These are phyloP conservation scores for Tetranychus piercei DNA, from an alignment of 2,888 invertebrate species.

Conservation along the genomic window DNA sequence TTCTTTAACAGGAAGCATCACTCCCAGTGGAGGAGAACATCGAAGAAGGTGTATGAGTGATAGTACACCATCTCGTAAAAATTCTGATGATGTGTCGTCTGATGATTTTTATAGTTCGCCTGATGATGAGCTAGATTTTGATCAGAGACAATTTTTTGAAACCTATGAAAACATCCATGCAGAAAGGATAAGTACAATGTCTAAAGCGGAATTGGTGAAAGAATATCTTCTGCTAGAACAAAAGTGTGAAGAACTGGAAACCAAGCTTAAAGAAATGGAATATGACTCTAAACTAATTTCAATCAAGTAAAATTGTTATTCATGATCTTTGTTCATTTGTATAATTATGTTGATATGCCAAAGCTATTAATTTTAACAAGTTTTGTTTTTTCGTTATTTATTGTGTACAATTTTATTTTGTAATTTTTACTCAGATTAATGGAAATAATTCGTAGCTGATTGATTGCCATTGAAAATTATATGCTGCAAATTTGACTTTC, in stretches of 20 bases:
- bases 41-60: conserved; percentile 28
- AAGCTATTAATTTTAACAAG: too few relatives aligned
- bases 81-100: not conserved
- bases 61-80: conserved; percentile 31
- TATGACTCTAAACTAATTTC: not conserved
- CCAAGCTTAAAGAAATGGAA: conserved; percentile 15
- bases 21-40: conserved; percentile 11
- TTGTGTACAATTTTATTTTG: too few relatives aligned
- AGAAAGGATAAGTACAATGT: conserved; percentile 62
- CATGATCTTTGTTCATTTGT: too few relatives aligned
- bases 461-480: not conserved
- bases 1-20: conserved; percentile 9
- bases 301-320: too few relatives aligned
- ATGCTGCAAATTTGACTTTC: conserved; percentile 8
- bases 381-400: too few relatives aligned
- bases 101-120: conserved; percentile 39
- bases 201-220: conserved; percentile 65
- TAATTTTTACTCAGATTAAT: too few relatives aligned
- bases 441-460: too few relatives aligned
- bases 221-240: conserved; percentile 69
- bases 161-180: conserved; percentile 74
- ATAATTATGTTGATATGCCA: too few relatives aligned
- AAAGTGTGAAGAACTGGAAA: conserved; percentile 43
- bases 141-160: conserved; percentile 75
- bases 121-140: conserved; percentile 73